Percentiles rank a stretch among this genome's conserved stretches.
These are phyloP conservation scores for Mastigias papua DNA, from an alignment of 30 jellyfish, hydroid and myxozoan genomes.

Conservation along the genomic window DNA sequence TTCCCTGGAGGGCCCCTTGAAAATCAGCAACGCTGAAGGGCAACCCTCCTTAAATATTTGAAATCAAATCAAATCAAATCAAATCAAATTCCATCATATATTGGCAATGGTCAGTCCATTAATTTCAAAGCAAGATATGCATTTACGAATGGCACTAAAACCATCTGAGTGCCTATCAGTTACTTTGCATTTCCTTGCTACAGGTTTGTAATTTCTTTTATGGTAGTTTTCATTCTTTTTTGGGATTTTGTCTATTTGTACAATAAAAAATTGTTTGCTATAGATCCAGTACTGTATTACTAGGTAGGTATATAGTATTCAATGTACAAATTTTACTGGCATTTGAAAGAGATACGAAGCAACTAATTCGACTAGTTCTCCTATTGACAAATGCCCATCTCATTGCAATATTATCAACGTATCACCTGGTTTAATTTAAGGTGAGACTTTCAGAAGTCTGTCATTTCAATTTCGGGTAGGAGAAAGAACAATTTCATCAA, in stretches of 20 bases:
- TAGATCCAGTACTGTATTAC: background rate
- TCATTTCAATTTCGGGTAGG: slow-evolving; percentile 32
- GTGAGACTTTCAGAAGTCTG: slow-evolving; percentile 46
- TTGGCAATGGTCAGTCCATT: slow-evolving; percentile 23
- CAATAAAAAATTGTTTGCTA: background rate
- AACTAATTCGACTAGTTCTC: no score
- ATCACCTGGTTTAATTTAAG: slow-evolving; percentile 3
- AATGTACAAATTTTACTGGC: background rate
- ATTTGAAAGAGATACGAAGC: background rate
- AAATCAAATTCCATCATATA: background rate
- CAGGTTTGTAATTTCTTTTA: slow-evolving; percentile 25
- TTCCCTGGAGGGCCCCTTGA: no score
- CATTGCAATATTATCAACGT: background rate
- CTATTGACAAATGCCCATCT: background rate
- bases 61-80: no score
- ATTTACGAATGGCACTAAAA: slow-evolving; percentile 11
- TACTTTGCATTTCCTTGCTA: slow-evolving; percentile 42
- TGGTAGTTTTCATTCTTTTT: no score
- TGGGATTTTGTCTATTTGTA: background rate
- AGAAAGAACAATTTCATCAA: slow-evolving; percentile 36
- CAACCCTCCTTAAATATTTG: no score
- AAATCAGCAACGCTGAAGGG: no score
- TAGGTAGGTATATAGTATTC: background rate
- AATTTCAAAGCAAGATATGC: slow-evolving; percentile 33
- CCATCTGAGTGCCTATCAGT: slow-evolving; percentile 48